Evolutionary conservation across 2,797 vertebrate genomes (phyloP).

Genomic region (Picus viridis): DNA sequence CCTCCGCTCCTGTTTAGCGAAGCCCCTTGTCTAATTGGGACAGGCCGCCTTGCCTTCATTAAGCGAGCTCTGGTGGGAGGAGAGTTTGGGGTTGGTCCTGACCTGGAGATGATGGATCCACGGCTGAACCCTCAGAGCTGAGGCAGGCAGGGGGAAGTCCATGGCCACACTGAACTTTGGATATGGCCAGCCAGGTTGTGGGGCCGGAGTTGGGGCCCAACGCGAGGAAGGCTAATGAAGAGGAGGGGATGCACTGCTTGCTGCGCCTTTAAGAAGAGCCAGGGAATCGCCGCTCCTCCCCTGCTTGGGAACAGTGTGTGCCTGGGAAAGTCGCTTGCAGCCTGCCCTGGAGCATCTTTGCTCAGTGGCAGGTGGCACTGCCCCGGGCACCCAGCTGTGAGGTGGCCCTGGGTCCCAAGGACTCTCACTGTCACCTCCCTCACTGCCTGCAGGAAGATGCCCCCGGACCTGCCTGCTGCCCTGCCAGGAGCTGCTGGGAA

Average conservation of each 20-base stretch:
- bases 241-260: conserved; percentile 17
- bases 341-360: conserved; percentile 17
- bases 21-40: conserved; percentile 64
- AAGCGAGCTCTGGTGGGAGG: conserved; percentile 25
- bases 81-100: neutral
- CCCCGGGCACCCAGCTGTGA: neutral
- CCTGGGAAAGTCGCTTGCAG: conserved; percentile 54
- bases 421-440: neutral
- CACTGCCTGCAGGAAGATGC: neutral
- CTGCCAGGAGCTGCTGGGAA: neutral
- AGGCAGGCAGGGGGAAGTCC: neutral
- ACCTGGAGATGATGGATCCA: neutral
- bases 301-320: conserved; percentile 33
- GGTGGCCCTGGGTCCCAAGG: neutral
- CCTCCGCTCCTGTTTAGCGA: conserved; percentile 46
- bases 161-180: neutral
- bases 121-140: neutral
- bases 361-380: neutral
- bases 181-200: neutral
- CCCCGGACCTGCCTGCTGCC: neutral
- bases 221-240: neutral
- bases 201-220: neutral
- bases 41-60: conserved; percentile 57
- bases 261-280: conserved; percentile 59
- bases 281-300: conserved; percentile 30